Evolutionary conservation across 2,797 vertebrate genomes (phyloP).

Genomic region (Holocentrus rufus): DNA sequence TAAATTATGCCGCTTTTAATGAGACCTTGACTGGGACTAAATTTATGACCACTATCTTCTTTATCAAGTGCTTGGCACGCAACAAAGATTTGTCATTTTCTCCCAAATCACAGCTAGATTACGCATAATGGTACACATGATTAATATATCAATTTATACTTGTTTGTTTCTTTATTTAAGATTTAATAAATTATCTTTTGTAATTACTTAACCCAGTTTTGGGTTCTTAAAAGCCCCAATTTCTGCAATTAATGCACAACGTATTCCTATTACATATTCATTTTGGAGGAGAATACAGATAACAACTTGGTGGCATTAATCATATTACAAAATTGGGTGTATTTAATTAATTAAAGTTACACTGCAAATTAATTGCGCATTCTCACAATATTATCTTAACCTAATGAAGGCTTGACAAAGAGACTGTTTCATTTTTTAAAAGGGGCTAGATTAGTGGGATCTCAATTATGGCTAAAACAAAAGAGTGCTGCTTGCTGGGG

Average conservation of each 20-base stretch:
- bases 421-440: conserved; percentile 80
- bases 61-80: conserved; percentile 89
- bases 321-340: conserved; percentile 85
- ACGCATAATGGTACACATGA: conserved; percentile 89
- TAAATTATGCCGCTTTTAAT: conserved; percentile 97
- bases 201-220: conserved; percentile 89
- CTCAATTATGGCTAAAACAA: conserved; percentile 89
- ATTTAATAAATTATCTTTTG: conserved; percentile 90
- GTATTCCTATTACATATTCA: conserved; percentile 87
- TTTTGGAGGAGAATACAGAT: conserved; percentile 89
- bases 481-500: conserved; percentile 79
- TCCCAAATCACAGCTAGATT: conserved; percentile 88
- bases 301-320: conserved; percentile 91
- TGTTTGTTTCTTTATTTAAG: conserved; percentile 94
- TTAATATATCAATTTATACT: conserved; percentile 96
- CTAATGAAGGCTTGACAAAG: conserved; percentile 85
- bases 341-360: conserved; percentile 86
- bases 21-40: conserved; percentile 93
- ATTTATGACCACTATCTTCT: conserved; percentile 97
- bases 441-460: conserved; percentile 84
- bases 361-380: conserved; percentile 84
- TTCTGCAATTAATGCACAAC: conserved; percentile 85
- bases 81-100: conserved; percentile 95
- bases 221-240: conserved; percentile 75
- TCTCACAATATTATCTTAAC: conserved; percentile 85